Percentiles rank a stretch among this genome's conserved stretches.
Conservation (phyloP, 2,888 invertebrate species). For the Diarsia mendica region DNA sequence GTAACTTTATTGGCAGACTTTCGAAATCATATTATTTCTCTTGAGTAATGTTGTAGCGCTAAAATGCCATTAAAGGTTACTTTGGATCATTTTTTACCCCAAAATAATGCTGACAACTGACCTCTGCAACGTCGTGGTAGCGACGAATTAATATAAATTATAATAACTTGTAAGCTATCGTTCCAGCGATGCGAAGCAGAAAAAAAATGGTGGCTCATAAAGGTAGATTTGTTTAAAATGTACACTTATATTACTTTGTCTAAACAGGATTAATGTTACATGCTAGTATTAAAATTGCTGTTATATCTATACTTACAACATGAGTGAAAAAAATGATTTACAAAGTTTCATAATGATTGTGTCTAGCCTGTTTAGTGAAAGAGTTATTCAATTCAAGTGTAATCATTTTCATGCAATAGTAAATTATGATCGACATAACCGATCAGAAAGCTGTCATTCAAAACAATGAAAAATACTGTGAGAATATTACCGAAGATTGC, state of each 20-base stretch:
- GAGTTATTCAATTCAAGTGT: background rate
- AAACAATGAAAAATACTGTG: background rate
- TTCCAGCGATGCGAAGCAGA: background rate
- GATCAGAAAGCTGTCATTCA: background rate
- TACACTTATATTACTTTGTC: background rate
- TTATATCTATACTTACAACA: background rate
- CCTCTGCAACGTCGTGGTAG: background rate
- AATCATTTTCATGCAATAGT: background rate
- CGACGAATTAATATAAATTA: no score
- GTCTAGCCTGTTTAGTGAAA: background rate
- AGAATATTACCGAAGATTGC: background rate
- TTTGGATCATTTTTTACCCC: background rate
- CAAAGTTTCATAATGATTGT: background rate
- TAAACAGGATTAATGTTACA: background rate
- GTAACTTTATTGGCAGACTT: conserved; percentile 3
- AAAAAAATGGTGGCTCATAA: background rate
- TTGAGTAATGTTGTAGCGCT: background rate
- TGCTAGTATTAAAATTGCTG: background rate
- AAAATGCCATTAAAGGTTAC: conserved; percentile 7
- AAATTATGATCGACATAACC: background rate
- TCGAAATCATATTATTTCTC: conserved; percentile 18
- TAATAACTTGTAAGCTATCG: background rate
- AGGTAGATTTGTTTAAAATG: background rate
- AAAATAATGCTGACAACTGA: background rate
- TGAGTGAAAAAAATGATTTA: no score